Base-by-base conservation (phyloP, 2,888 invertebrate genomes). In the Dasypolia templi region DNA sequence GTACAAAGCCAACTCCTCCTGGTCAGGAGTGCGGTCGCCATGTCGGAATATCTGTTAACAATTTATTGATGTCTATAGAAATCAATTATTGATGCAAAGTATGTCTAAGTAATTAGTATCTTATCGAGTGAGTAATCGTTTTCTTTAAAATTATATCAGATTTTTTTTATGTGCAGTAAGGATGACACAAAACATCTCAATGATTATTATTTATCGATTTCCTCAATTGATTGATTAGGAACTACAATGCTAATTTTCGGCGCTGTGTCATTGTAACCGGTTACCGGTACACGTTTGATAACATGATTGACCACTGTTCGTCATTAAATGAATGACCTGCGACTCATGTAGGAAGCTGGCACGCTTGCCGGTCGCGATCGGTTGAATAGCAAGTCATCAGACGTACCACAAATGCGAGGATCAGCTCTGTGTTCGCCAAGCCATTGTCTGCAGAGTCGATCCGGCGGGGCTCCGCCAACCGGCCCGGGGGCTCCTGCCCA, bases 11-110 rank as follows among this genome's bases (percentile, higher is more conserved):
- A 95, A 80, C 71, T 96, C 96, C 78, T 94, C 96, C n/a, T 93
- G 84, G 75, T 97, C 97, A 0, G 98, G 97, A 32, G 97, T 97
- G 73, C 98, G 95, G 88, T 98, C 98, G 3, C 98, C 98, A 89
- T 98, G 98, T 61, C 98, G 96, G 90, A 97, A 97, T 53, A 98
- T 89, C 97, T 97, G 90, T 85, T 58, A 67, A 86, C 55, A 80
- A 84, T 71, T 9, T 29, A 55, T 63, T 64, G 69, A 69, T 66
- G 19, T 61, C 56, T 70, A 61, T 51, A 39, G 3, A 39, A 53
- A 35, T 58, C 22, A 42, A 7, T 59, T 39, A 76, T 29, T 58
- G 3, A 22, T n/a, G 4, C 26, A 44, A 17, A 44, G 17, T 42
- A 6, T 39, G 19, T 19, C 32, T 39, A 39, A 39, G 14, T 35